Conservation (phyloP, 2,888 invertebrate genomes). For the Cryptus viduatorius region DNA sequence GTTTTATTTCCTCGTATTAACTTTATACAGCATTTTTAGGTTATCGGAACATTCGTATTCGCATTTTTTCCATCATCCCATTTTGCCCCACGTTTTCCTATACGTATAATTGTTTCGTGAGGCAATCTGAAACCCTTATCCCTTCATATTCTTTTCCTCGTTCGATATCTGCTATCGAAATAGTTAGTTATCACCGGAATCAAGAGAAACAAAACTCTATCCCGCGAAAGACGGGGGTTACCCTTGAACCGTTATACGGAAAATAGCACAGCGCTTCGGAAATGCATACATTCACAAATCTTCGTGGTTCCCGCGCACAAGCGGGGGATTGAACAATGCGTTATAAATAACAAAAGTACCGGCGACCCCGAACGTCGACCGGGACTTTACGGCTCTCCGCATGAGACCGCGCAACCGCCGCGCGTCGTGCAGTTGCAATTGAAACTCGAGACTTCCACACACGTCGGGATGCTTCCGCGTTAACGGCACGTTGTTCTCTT, state of each 20-base stretch:
- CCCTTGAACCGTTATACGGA: conserved; percentile 50
- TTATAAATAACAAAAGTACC: conserved; percentile 47
- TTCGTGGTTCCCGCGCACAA: background rate
- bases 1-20: too few relatives aligned
- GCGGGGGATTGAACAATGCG: conserved; percentile 51
- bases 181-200: background rate
- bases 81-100: too few relatives aligned
- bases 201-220: background rate
- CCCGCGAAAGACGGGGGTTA: conserved; percentile 8
- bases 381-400: conserved; percentile 2
- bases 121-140: too few relatives aligned
- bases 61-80: too few relatives aligned
- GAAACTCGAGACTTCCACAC: conserved; percentile 38
- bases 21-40: too few relatives aligned
- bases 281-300: conserved; percentile 17
- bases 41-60: too few relatives aligned
- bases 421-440: conserved; percentile 14
- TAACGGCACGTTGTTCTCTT: conserved; percentile 52
- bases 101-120: too few relatives aligned
- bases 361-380: conserved; percentile 3
- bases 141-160: too few relatives aligned
- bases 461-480: conserved; percentile 50
- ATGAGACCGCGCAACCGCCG: conserved; percentile 30
- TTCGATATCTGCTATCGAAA: background rate
- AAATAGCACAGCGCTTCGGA: background rate